Evolutionary conservation across 2,888 invertebrate genomes (phyloP).

Genomic region (Netelia virgata): DNA sequence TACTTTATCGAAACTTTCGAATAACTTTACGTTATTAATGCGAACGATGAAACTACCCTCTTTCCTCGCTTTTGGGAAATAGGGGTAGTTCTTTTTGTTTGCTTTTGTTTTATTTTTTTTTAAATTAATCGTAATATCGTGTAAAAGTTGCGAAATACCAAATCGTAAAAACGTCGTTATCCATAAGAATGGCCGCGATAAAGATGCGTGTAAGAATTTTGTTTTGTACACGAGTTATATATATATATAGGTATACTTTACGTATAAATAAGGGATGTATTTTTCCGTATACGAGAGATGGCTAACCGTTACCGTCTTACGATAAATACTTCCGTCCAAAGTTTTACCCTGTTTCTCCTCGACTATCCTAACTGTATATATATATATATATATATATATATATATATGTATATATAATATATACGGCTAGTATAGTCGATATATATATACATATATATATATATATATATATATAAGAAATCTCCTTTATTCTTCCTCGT

Average conservation of each 20-base stretch:
- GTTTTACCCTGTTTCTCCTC: constrained; percentile 55
- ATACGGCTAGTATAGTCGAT: too few species aligned
- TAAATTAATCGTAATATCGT: neutral
- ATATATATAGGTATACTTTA: neutral
- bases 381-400: too few species aligned
- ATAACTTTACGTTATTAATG: too few species aligned
- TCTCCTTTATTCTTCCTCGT: constrained; percentile 36
- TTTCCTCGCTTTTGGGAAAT: neutral
- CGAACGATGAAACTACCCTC: too few species aligned
- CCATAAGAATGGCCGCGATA: constrained; percentile 6
- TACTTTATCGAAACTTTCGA: too few species aligned
- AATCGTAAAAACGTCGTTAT: neutral
- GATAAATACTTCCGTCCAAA: constrained; percentile 64
- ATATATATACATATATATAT: too few species aligned
- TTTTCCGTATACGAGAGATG: constrained; percentile 49
- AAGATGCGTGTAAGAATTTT: constrained; percentile 37
- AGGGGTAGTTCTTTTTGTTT: neutral
- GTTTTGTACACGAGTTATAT: constrained; percentile 15
- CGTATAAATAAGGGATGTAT: constrained; percentile 30
- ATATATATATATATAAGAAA: constrained; percentile 14
- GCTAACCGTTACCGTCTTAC: constrained; percentile 62
- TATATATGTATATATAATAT: constrained; percentile 2
- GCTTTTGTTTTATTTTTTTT: neutral
- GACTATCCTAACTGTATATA: constrained; percentile 26
- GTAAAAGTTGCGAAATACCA: neutral